Evolutionary conservation across 2,797 vertebrate genomes (phyloP).

Genomic region (Ispidina lecontei): DNA sequence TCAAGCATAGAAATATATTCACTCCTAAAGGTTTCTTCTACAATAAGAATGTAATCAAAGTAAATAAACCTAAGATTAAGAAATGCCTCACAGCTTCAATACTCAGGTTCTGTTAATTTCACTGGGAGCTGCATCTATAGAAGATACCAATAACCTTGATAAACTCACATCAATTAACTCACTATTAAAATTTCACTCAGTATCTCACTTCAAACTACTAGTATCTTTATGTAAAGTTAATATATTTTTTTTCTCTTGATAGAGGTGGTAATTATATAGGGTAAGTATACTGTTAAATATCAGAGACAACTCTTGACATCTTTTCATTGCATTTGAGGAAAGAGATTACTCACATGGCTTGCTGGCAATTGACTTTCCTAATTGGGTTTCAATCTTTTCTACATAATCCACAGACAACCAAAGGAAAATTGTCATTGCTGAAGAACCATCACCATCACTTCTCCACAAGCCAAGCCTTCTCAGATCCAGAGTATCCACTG

Average conservation of each 20-base stretch:
- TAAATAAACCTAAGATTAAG: background rate
- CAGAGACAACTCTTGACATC: background rate
- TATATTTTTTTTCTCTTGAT: background rate
- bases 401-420: constrained; percentile 84
- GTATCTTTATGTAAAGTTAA: background rate
- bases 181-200: background rate
- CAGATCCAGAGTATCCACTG: constrained; percentile 81
- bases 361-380: constrained; percentile 56
- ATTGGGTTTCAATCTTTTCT: constrained; percentile 73
- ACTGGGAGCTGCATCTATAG: background rate
- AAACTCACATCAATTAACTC: background rate
- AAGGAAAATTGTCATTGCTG: constrained; percentile 81
- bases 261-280: background rate
- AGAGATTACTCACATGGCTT: constrained; percentile 79
- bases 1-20: background rate
- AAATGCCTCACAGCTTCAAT: background rate
- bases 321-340: background rate
- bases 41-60: background rate
- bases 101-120: background rate
- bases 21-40: background rate
- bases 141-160: background rate
- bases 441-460: constrained; percentile 51
- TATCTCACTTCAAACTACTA: background rate
- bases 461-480: constrained; percentile 89
- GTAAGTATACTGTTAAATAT: background rate